Percentiles rank a stretch among this genome's conserved stretches.
Conservation (phyloP, 2,113 vertebrate species). For the Otis tarda region DNA sequence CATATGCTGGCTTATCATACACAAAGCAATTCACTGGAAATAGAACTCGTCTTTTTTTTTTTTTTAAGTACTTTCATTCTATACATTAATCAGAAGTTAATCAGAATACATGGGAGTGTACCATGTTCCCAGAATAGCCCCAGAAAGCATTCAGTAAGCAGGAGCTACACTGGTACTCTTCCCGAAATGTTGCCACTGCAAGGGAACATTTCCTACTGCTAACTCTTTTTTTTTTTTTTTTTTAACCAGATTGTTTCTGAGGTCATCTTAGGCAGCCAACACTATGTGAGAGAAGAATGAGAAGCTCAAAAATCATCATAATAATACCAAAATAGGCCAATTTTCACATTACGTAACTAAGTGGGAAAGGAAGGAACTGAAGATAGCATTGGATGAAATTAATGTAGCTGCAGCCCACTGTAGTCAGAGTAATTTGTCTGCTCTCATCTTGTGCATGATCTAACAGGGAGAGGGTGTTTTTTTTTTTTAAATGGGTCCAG, state of each 20-base stretch:
- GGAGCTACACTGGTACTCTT: not conserved
- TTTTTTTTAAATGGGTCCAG: constrained; percentile 80
- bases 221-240: not conserved
- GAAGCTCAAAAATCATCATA: constrained; percentile 80
- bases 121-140: not conserved
- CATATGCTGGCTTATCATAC: not conserved
- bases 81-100: not conserved
- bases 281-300: constrained; percentile 80
- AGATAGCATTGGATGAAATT: constrained; percentile 89
- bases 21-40: constrained; percentile 16
- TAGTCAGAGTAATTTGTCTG: constrained; percentile 88
- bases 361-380: constrained; percentile 87
- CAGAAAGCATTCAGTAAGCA: not conserved
- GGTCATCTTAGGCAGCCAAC: constrained; percentile 57
- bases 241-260: constrained; percentile 56
- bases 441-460: constrained; percentile 88
- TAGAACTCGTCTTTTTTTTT: not conserved
- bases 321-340: constrained; percentile 80
- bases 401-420: constrained; percentile 87
- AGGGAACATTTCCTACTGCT: not conserved
- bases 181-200: not conserved
- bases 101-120: not conserved
- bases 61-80: not conserved
- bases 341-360: constrained; percentile 91
- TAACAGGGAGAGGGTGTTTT: constrained; percentile 76